A percentile compares a stretch with the other conserved stretches of the same genome.
These are phyloP conservation scores for Drosophila neonasuta DNA, from an alignment of 2,888 invertebrate genomes.

Conservation along the genomic window DNA sequence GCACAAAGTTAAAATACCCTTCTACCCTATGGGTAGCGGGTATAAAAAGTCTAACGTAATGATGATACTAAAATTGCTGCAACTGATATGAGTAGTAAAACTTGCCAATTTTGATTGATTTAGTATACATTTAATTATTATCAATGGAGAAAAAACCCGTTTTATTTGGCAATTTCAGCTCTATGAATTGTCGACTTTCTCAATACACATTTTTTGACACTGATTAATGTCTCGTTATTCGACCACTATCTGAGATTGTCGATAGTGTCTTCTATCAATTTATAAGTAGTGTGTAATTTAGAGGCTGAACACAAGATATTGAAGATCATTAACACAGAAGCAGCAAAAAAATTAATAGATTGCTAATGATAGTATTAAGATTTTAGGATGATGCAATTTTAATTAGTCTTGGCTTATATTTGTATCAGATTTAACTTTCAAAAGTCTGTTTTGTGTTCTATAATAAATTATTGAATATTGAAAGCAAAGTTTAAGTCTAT, in stretches of 20 bases:
- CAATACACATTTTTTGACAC: slow-evolving; percentile 38
- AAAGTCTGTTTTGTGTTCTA: too few relatives aligned
- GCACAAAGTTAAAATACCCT: too few relatives aligned
- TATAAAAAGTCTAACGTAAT: slow-evolving; percentile 17
- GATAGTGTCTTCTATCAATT: slow-evolving; percentile 9
- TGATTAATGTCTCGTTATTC: slow-evolving; percentile 45
- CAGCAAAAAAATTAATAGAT: not conserved
- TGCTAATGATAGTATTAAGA: not conserved
- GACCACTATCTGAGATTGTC: slow-evolving; percentile 9
- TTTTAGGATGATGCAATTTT: not conserved
- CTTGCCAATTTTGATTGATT: slow-evolving; percentile 33
- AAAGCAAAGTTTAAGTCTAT: not conserved
- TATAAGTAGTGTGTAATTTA: slow-evolving; percentile 16
- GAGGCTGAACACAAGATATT: slow-evolving; percentile 4
- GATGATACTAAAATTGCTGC: slow-evolving; percentile 21
- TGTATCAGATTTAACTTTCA: too few relatives aligned
- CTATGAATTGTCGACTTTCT: slow-evolving; percentile 27
- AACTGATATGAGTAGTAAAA: slow-evolving; percentile 21
- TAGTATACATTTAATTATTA: slow-evolving; percentile 27
- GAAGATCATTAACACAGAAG: slow-evolving; percentile 13
- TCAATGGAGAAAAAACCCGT: slow-evolving; percentile 25
- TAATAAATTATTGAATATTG: too few relatives aligned
- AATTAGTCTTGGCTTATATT: not conserved
- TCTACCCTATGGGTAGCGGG: too few relatives aligned
- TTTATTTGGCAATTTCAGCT: slow-evolving; percentile 7